phyloP scores from a whole-genome alignment of 2,888 invertebrate genomes.

The Spilarctia lutea region DNA sequence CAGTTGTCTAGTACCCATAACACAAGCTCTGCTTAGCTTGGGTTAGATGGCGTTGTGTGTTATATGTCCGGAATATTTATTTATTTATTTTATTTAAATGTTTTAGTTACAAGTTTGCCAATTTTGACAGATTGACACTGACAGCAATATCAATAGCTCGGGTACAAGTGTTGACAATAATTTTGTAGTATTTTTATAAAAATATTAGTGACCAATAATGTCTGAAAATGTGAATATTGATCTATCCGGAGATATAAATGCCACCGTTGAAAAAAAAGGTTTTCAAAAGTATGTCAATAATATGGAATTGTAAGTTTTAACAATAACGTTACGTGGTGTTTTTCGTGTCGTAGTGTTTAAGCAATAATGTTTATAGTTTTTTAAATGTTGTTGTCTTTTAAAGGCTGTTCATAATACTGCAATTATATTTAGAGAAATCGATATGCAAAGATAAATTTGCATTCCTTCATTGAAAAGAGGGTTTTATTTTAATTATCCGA shows the following conservation, averaged over 20 bases:
- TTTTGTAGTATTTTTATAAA: conserved; percentile 4
- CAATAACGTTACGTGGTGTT: conserved; percentile 66
- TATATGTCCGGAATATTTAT: too few species aligned
- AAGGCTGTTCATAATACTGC: neutral
- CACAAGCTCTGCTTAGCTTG: too few species aligned
- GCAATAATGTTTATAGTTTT: conserved; percentile 7
- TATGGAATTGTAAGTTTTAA: conserved; percentile 81
- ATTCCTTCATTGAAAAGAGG: neutral
- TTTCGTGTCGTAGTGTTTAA: conserved; percentile 37
- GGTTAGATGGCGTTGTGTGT: too few species aligned
- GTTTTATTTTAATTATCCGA: too few species aligned
- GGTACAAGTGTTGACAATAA: neutral
- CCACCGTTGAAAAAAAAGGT: conserved; percentile 77
- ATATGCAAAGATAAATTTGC: neutral
- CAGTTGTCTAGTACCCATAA: too few species aligned
- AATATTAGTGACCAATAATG: conserved; percentile 59
- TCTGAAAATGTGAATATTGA: conserved; percentile 82
- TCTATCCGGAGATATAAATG: conserved; percentile 81
- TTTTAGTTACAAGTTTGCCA: too few species aligned
- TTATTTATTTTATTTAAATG: too few species aligned
- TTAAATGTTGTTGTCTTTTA: neutral
- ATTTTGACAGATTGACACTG: too few species aligned
- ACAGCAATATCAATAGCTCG: neutral
- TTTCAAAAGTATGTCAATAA: conserved; percentile 85
- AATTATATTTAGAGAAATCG: neutral